Conservation (phyloP, 1,140 invertebrate genomes). For the Tribolium madens region DNA sequence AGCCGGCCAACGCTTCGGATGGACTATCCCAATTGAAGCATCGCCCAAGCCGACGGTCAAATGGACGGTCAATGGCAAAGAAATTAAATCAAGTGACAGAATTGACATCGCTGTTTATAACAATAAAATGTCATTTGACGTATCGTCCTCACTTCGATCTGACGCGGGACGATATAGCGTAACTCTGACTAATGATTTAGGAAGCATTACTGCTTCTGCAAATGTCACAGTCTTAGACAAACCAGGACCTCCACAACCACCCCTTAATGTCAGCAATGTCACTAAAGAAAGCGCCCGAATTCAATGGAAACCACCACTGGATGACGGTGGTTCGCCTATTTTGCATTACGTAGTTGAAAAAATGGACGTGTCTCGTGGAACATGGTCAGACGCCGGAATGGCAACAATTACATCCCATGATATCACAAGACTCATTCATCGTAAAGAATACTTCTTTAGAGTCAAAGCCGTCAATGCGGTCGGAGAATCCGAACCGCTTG, state of each 20-base stretch:
- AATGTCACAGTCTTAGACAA: constrained; percentile 91
- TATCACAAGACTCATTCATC: constrained; percentile 88
- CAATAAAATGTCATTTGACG: constrained; percentile 86
- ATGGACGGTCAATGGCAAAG: constrained; percentile 91
- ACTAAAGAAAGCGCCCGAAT: constrained; percentile 92
- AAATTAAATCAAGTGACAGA: constrained; percentile 73
- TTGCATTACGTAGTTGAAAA: constrained; percentile 98
- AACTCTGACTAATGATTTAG: constrained; percentile 87
- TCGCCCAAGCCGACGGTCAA: constrained; percentile 84
- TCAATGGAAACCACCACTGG: constrained; percentile 84
- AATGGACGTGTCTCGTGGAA: constrained; percentile 94
- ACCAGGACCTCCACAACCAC: constrained; percentile 88
- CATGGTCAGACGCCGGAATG: constrained; percentile 95
- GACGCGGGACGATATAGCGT: constrained; percentile 90
- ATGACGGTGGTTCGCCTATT: constrained; percentile 94
- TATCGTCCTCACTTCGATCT: constrained; percentile 83
- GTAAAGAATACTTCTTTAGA: constrained; percentile 93
- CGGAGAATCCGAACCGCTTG: constrained; percentile 92
- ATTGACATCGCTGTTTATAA: constrained; percentile 80
- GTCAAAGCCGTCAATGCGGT: constrained; percentile 95
- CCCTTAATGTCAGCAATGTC: constrained; percentile 85
- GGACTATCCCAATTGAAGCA: constrained; percentile 89
- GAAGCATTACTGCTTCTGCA: constrained; percentile 83
- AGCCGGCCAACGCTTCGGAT: constrained; percentile 91
- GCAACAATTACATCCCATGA: constrained; percentile 85